A percentile compares a stretch with the other conserved stretches of the same genome.
phyloP scores from a whole-genome alignment of 2,113 vertebrate species.

The Anser brachyrhynchus region DNA sequence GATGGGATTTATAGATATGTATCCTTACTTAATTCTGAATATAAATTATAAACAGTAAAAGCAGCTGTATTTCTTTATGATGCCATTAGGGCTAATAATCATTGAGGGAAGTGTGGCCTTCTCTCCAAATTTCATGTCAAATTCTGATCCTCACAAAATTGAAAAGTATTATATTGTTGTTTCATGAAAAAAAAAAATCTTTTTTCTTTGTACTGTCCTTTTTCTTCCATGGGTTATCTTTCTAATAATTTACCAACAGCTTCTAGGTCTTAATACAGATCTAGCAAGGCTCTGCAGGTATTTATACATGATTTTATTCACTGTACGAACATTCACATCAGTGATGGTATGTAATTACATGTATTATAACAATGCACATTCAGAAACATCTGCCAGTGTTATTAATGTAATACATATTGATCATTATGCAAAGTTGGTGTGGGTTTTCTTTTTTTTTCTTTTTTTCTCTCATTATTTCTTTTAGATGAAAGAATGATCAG shows the following conservation, averaged over 20 bases:
- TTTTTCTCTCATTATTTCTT: neutral
- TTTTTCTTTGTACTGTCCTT: constrained; percentile 29
- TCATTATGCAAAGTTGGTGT: neutral
- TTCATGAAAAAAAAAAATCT: neutral
- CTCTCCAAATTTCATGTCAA: constrained; percentile 24
- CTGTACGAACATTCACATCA: constrained; percentile 20
- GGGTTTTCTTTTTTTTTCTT: neutral
- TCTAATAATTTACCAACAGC: constrained; percentile 48
- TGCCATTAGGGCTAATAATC: constrained; percentile 69
- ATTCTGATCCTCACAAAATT: neutral
- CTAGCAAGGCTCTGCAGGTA: constrained; percentile 35
- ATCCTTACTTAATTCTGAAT: constrained; percentile 69
- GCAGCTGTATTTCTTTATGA: constrained; percentile 50
- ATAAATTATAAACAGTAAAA: constrained; percentile 72
- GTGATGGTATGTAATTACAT: constrained; percentile 29
- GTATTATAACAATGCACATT: constrained; percentile 39
- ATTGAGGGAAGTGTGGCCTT: constrained; percentile 10
- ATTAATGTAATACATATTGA: constrained; percentile 23
- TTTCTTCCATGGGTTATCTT: constrained; percentile 42
- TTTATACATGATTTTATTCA: constrained; percentile 13
- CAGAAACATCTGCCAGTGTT: constrained; percentile 4
- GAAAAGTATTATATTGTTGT: neutral
- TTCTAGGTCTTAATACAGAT: constrained; percentile 6
- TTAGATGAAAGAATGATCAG: constrained; percentile 33
- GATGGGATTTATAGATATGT: constrained; percentile 69